Evolutionary conservation across 2,888 invertebrate species (phyloP), one percentile per base, ranked within the genome.

Genomic region (Dicranocentrus wangi): DNA sequence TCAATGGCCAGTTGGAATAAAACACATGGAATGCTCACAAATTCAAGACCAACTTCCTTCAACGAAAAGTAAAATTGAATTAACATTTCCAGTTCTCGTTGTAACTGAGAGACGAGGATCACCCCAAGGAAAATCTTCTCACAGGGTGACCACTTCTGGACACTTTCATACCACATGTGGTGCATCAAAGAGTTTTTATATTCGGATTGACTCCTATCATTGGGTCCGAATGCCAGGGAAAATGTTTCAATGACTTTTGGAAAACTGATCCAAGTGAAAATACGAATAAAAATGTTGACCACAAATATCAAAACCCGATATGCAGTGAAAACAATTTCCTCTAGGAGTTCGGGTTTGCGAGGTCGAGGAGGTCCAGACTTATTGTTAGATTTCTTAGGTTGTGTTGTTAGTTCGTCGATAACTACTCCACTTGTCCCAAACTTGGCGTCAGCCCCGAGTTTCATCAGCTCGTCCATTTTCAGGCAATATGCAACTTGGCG

Each of bases 401-500:
- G n/a, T n/a, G n/a, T n/a, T n/a, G n/a, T n/a, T n/a, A n/a, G n/a
- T n/a, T n/a, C n/a, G n/a, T n/a, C n/a, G n/a, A n/a, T n/a, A n/a
- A n/a, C n/a, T n/a, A n/a, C n/a, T n/a, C n/a, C n/a, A n/a, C n/a
- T n/a, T n/a, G n/a, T n/a, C n/a, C n/a, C n/a, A n/a, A n/a, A n/a
- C n/a, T n/a, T n/a, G n/a, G n/a, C n/a, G n/a, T n/a, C n/a, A n/a
- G 1, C 55, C 21, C 21, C 17, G n/a, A 55, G 1, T 55, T 55
- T 55, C 19, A 55, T 2, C 23, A 55, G 55, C 23, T 5, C 42
- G 28, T 15, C 61, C 72, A 27, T 61, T 17, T 47, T 53, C 19
- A 75, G n/a, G 21, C 75, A 75, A 28, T 27, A 75, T 7, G 53
- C 53, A 17, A 75, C 53, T 3, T 53, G 65, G 8, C 55, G 65